Evolutionary conservation across 2,113 vertebrate genomes (phyloP).

Genomic region (Romanogobio albipinnatus): DNA sequence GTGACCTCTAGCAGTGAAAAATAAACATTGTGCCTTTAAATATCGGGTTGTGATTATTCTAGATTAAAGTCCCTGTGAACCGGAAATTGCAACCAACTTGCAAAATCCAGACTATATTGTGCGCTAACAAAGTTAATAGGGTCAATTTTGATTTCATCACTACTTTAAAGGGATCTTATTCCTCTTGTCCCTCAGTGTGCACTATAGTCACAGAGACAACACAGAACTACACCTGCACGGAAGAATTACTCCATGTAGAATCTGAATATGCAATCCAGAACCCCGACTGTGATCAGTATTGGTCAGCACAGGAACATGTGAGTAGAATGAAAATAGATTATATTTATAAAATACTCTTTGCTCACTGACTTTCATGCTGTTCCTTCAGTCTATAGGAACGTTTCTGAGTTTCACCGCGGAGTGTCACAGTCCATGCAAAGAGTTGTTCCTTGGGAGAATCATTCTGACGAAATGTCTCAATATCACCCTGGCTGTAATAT

Average conservation of each 20-base stretch:
- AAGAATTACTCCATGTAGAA: background rate
- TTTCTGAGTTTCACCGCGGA: fast-evolving
- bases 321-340: background rate
- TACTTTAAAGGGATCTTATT: too few relatives aligned
- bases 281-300: slow-evolving; percentile 5
- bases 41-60: too few relatives aligned
- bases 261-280: background rate
- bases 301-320: background rate
- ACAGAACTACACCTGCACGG: background rate
- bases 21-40: too few relatives aligned
- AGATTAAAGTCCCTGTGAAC: too few relatives aligned
- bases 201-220: slow-evolving; percentile 6
- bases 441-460: background rate
- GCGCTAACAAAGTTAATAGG: too few relatives aligned
- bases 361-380: background rate
- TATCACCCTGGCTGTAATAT: background rate
- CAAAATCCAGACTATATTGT: too few relatives aligned
- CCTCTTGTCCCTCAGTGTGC: background rate
- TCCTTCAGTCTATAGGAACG: slow-evolving; percentile 51
- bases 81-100: too few relatives aligned
- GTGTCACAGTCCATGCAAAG: slow-evolving; percentile 53
- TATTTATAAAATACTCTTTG: background rate
- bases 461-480: slow-evolving; percentile 30
- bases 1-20: too few relatives aligned
- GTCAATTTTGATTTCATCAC: too few relatives aligned